phyloP scores from a whole-genome alignment of 2,797 vertebrate genomes.

The Megaceryle alcyon region DNA sequence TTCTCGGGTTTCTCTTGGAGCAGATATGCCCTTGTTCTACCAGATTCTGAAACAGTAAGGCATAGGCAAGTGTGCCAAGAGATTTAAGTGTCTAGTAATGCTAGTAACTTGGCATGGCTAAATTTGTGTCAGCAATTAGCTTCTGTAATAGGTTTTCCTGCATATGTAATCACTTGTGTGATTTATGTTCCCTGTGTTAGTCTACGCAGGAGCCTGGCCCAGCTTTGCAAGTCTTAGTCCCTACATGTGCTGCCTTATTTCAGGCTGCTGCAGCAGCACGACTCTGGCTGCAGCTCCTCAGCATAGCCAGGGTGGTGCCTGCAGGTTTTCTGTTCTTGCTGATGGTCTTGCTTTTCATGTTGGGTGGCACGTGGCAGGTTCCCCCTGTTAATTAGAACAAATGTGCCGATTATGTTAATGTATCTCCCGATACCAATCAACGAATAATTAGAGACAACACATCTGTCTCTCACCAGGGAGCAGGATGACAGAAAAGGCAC shows the following conservation, averaged over 20 bases:
- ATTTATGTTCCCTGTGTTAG: conserved; percentile 78
- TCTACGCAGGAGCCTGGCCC: conserved; percentile 47
- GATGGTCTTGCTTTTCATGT: conserved; percentile 74
- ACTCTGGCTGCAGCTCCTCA: background rate
- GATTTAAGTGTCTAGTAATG: conserved; percentile 78
- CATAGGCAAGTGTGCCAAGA: conserved; percentile 43
- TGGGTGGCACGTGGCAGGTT: conserved; percentile 89
- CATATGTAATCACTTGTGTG: conserved; percentile 82
- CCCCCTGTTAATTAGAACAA: conserved; percentile 91
- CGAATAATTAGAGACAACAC: conserved; percentile 85
- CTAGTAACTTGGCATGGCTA: conserved; percentile 82
- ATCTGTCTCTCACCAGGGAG: conserved; percentile 77
- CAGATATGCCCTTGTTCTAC: background rate
- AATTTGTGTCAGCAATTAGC: conserved; percentile 87
- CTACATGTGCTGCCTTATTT: background rate
- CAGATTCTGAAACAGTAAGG: conserved; percentile 45
- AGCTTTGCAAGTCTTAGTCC: background rate
- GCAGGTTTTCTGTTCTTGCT: conserved; percentile 22
- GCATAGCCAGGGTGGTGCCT: background rate
- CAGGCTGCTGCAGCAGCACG: background rate
- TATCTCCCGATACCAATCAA: conserved; percentile 91
- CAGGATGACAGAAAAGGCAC: conserved; percentile 37
- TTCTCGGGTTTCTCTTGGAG: background rate
- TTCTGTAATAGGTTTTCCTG: conserved; percentile 85
- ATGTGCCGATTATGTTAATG: conserved; percentile 92